Evolutionary conservation across 2,888 invertebrate genomes (phyloP).

Genomic region (Phlogophora meticulosa): DNA sequence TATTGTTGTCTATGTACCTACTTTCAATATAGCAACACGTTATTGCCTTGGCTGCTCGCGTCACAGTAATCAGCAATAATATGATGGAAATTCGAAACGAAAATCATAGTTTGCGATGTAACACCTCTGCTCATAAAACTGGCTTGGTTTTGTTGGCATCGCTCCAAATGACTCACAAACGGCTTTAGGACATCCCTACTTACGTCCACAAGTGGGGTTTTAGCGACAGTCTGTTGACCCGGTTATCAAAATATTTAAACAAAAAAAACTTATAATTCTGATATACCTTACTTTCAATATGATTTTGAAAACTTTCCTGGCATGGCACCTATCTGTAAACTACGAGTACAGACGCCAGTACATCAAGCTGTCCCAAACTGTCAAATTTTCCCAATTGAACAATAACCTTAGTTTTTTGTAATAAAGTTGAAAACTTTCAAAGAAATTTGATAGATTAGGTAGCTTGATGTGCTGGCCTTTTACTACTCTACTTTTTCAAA

Average conservation of each 20-base stretch:
- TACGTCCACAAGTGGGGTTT: constrained; percentile 24
- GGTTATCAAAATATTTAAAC: constrained; percentile 7
- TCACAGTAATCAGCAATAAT: not conserved
- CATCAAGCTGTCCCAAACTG: no score
- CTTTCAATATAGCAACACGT: constrained; percentile 5
- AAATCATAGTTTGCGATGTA: constrained; percentile 11
- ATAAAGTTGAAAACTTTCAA: no score
- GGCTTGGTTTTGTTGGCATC: constrained; percentile 53
- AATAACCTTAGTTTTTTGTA: no score
- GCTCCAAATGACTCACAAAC: constrained; percentile 56
- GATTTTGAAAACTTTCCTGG: not conserved
- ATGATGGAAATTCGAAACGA: constrained; percentile 9
- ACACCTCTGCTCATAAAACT: constrained; percentile 48
- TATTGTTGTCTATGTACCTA: not conserved
- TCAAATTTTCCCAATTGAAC: no score
- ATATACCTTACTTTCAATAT: not conserved
- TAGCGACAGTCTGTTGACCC: constrained; percentile 11
- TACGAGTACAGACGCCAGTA: no score
- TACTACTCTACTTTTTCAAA: no score
- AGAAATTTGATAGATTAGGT: no score
- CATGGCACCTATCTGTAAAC: no score
- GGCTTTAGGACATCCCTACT: constrained; percentile 32
- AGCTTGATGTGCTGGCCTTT: no score
- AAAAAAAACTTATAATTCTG: not conserved
- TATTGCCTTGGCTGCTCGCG: not conserved